Base-by-base conservation (phyloP, 2,888 invertebrate species). In the Agrilus biguttatus region DNA sequence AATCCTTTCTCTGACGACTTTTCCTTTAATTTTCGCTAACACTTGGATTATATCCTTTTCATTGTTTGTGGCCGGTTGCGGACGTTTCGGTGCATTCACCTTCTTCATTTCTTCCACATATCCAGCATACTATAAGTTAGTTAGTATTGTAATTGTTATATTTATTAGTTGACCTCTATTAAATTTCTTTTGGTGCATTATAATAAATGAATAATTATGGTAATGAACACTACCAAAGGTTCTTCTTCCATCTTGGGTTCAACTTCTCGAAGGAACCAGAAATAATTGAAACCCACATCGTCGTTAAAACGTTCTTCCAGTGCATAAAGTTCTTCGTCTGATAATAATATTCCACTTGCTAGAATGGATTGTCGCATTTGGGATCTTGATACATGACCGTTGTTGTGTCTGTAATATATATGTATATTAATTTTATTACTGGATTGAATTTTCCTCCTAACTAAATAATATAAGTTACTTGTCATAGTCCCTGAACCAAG, bases 221-320 rank as follows among this genome's bases (percentile, higher is more conserved):
- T 17, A 36, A 38, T 33, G 4, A 28, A 28, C 10, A 28, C 10
- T 56, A 67, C 67, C 56, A 69, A 47, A 7, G 69, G 66, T 46
- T 60, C 57, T 43, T 65, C 66, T 28, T 63, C 51, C 5, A 60
- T 54, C 41, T 57, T 58, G 1, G 70, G 61, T 49, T 73, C 72
- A 50, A 78, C 75, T 64, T 84, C 83, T 44, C 74, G 72, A 41
- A 86, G 65, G 51, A 87, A 78, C 52, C 72, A 71, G 47, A 72
- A 70, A 58, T 85, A 87, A 67, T 78, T 78, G 62, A 87, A 85
- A 17, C 85, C 86, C 56, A 78, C 63, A 57, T 83, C 79, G 60
- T 85, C 80, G 47, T 77, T 75, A 65, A 81, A 85, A 49, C 81
- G 70, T 53, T 71, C 71, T 58, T 83, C 78, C 37, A 87, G 68